Evolutionary conservation across 2,888 invertebrate genomes (phyloP).

Genomic region (Apodemia mormo): DNA sequence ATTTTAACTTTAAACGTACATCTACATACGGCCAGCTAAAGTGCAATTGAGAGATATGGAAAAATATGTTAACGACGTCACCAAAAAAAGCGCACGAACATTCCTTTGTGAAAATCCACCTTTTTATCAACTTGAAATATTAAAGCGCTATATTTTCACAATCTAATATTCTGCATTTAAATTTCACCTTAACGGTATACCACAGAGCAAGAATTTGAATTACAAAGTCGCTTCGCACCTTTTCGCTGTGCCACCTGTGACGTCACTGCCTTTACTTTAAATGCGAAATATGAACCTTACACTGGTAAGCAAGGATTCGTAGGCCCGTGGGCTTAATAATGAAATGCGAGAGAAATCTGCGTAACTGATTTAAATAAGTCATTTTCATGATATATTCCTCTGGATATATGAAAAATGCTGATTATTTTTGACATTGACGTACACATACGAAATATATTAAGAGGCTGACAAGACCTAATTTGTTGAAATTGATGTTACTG

Average conservation of each 20-base stretch:
- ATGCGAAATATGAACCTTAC: constrained; percentile 32
- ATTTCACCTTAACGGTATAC: constrained; percentile 62
- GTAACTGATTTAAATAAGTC: constrained; percentile 1
- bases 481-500: no score
- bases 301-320: constrained; percentile 22
- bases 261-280: constrained; percentile 31
- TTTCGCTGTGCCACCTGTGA: constrained; percentile 54
- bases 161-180: constrained; percentile 72
- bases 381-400: not conserved
- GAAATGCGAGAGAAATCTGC: constrained; percentile 10
- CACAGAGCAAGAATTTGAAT: constrained; percentile 63
- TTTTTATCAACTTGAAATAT: constrained; percentile 44
- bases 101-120: constrained; percentile 32
- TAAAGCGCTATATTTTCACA: constrained; percentile 53
- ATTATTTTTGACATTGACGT: not conserved
- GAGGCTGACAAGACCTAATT: no score
- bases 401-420: not conserved
- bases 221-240: constrained; percentile 67
- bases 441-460: not conserved
- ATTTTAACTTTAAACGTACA: constrained; percentile 8
- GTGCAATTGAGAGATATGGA: constrained; percentile 17
- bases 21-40: constrained; percentile 11
- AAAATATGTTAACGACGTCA: constrained; percentile 18
- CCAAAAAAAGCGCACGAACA: constrained; percentile 26
- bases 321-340: constrained; percentile 22